Evolutionary conservation across 2,797 vertebrate species (phyloP).

Genomic region (Gallinago solitaria): DNA sequence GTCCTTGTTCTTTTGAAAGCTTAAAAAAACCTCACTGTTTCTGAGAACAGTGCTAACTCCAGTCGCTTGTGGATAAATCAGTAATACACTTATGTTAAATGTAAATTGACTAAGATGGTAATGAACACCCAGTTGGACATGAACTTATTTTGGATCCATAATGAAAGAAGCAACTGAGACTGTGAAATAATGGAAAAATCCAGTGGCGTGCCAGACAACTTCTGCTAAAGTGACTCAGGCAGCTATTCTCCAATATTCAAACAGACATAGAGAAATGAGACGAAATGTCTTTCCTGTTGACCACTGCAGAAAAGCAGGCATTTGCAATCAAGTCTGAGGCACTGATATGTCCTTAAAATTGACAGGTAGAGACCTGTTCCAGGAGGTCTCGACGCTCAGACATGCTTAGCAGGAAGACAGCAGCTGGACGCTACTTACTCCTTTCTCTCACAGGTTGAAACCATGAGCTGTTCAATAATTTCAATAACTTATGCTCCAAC

Average conservation of each 20-base stretch:
- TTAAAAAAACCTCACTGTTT: not conserved
- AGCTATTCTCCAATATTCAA: not conserved
- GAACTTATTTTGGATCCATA: not conserved
- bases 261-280: not conserved
- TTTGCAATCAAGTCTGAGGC: not conserved
- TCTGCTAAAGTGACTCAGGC: not conserved
- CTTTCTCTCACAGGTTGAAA: not conserved
- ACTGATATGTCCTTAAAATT: not conserved
- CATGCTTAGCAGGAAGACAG: not conserved
- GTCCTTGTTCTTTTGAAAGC: not conserved
- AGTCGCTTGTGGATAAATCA: not conserved
- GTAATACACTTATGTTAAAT: not conserved
- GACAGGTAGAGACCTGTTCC: not conserved
- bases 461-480: not conserved
- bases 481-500: not conserved
- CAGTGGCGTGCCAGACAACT: not conserved
- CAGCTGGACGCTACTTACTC: not conserved
- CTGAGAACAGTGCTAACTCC: not conserved
- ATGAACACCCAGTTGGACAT: rapidly evolving
- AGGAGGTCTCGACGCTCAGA: not conserved
- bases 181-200: not conserved
- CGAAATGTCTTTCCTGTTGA: not conserved
- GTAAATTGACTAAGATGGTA: not conserved
- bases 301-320: not conserved
- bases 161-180: not conserved